Base-by-base conservation (phyloP, 2,888 invertebrate genomes). In the Empis livida region DNA sequence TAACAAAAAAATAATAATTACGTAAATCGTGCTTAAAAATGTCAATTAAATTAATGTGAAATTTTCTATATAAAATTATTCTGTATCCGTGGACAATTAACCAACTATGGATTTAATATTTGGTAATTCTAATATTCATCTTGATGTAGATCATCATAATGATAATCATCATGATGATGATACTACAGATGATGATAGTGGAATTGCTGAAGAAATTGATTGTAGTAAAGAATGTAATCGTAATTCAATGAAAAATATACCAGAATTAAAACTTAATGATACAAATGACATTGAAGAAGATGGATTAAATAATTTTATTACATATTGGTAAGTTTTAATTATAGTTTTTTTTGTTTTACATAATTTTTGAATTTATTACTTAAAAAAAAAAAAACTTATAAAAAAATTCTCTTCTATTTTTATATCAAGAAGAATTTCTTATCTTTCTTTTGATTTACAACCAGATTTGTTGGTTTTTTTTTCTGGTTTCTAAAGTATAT, bases 111-210 rank as follows among this genome's bases (percentile, higher is more conserved):
- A 39, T 39, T 39, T 17, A 5, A 11, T 17, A n/a, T 39, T 39
- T 17, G 17, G 20, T 17, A 38, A 38, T 17, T 11, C 17, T 17
- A 38, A 38, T 38, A 16, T 10, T 16, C 2, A 16, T 38, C n/a
- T 10, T 16, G 1, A 38, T 17, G 15, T n/a, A n/a, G n/a, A 16
- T 16, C 2, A 16, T 38, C n/a, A 16, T 16, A 3, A 38, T 17
- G 15, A 37, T 14, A 16, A 38, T 38, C 9, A 38, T 39, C 4
- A 17, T 5, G 39, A 39, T 39, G 39, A 39, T 17, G 16, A 39
- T 17, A 17, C 16, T 39, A 59, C 57, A 8, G 59, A 59, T 35
- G 57, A 59, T 45, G 58, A 58, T 51, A 57, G 57, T 51, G 59
- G 59, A n/a, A 59, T 59, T 48, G 59, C 57, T 44, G 59, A 59